Evolutionary conservation across 2,797 vertebrate genomes (phyloP).

Genomic region (Crotalus adamanteus): DNA sequence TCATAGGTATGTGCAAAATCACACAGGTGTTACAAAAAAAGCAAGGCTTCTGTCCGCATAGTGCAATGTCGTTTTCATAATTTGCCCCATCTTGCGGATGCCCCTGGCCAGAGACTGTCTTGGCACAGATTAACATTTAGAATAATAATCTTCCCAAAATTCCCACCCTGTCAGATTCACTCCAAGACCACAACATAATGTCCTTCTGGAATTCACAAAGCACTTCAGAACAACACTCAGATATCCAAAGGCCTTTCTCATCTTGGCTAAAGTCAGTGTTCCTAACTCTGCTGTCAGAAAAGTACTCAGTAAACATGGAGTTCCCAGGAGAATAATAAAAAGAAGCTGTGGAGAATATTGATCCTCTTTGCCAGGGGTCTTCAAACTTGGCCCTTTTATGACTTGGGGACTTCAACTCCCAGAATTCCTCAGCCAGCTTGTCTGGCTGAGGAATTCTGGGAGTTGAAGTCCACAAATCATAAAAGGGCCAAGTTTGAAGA

Average conservation of each 20-base stretch:
- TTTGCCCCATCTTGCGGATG: neutral
- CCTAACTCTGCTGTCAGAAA: neutral
- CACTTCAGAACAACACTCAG: neutral
- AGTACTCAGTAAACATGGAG: neutral
- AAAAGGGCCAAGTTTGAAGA: no score
- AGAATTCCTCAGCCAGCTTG: no score
- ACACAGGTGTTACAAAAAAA: neutral
- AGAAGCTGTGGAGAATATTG: neutral
- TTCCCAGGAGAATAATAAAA: neutral
- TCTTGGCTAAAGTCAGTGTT: neutral
- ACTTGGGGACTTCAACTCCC: no score
- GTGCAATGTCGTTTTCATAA: neutral
- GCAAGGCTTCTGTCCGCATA: neutral
- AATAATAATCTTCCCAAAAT: neutral
- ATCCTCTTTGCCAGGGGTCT: neutral
- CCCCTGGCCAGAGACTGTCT: neutral
- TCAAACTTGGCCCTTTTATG: no score
- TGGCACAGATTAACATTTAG: neutral
- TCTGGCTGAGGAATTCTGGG: no score
- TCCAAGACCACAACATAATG: neutral
- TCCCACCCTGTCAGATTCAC: neutral
- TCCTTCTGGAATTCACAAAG: neutral
- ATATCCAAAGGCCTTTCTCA: neutral
- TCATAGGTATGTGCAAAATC: neutral
- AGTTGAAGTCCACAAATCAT: no score